Evolutionary conservation across 2,888 invertebrate species (phyloP).

Genomic region (Lasioglossum oenotherae): DNA sequence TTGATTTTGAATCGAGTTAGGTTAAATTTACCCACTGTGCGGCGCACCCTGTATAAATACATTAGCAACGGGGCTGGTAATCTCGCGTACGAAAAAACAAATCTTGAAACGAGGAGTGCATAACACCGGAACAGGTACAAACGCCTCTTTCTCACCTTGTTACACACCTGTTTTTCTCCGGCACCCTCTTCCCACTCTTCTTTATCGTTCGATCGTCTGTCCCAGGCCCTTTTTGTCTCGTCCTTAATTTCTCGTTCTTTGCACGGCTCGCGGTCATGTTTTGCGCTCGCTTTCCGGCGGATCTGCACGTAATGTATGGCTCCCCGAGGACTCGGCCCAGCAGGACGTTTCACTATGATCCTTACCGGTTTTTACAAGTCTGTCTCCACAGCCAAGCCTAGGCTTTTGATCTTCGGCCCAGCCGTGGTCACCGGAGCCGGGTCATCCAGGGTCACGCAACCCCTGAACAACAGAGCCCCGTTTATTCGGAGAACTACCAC

Average conservation of each 20-base stretch:
- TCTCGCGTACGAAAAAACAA: no score
- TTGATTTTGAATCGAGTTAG: no score
- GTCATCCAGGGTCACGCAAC: slow-evolving; percentile 35
- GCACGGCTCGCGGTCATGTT: slow-evolving; percentile 3
- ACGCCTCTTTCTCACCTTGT: background rate
- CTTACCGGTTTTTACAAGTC: slow-evolving; percentile 23
- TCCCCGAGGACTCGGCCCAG: slow-evolving; percentile 36
- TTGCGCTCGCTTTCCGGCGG: slow-evolving; percentile 35
- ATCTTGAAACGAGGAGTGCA: no score
- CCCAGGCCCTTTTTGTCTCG: background rate
- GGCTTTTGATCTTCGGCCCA: slow-evolving; percentile 46
- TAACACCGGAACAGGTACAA: background rate
- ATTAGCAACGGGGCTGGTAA: no score
- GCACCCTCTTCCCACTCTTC: background rate
- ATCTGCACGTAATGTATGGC: slow-evolving; percentile 38
- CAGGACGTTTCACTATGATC: slow-evolving; percentile 16
- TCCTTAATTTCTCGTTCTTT: background rate
- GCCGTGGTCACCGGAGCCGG: slow-evolving; percentile 5
- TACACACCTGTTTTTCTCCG: background rate
- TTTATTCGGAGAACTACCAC: slow-evolving; percentile 39
- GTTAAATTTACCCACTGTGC: no score
- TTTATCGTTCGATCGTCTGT: slow-evolving; percentile 25
- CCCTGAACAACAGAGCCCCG: background rate
- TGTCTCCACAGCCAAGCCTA: slow-evolving; percentile 26
- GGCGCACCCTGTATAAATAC: no score